Base-by-base conservation (phyloP, 2,888 invertebrate species). In the Cremastinae sp. region DNA sequence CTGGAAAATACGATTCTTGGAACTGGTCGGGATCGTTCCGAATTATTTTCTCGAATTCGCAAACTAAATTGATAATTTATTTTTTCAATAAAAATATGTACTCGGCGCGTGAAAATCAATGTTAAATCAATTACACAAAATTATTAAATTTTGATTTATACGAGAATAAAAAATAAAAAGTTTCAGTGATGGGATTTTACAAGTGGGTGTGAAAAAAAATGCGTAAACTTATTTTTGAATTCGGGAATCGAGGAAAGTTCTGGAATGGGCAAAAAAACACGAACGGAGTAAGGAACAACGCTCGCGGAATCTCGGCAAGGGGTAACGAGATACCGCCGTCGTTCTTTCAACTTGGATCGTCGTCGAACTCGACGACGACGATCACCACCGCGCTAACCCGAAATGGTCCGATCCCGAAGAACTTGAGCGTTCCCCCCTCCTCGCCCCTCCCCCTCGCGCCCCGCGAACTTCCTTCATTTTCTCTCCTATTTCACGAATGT, bases 381-480 rank as follows among this genome's bases (percentile, higher is more conserved):
- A 79, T 78, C 81, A 76, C 81, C 81, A 80, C 64, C 78, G 81
- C 74, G 83, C 85, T 87, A 87, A 87, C 89, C 88, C 88, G 88
- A 89, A 89, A 89, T 86, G 89, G 89, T 84, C 84, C 86, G 87
- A 78, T 75, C 69, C 64, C 76, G 58, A 74, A 73, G 78, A 75
- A 74, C 76, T 74, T 74, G 59, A 53, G 39, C 55, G 41, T 79
- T 68, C 74, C 75, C 68, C 80, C 75, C 78, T 79, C 78, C 79
- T 72, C 78, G 78, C 79, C 45, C 35, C 66, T n/a, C 45, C 12
- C 45, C 18, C 43, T 41, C 20, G n/a, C 35, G 79, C 78, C 75
- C 78, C 80, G 28, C 28, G 20, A 39, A 28, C 35, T 75, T 78
- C 75, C 79, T 71, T 78, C 58, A 80, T 78, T 74, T 73, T 80